These are phyloP conservation scores for Mactra quadrangularis DNA, from an alignment of 1,140 invertebrate genomes.

Conservation along the genomic window DNA sequence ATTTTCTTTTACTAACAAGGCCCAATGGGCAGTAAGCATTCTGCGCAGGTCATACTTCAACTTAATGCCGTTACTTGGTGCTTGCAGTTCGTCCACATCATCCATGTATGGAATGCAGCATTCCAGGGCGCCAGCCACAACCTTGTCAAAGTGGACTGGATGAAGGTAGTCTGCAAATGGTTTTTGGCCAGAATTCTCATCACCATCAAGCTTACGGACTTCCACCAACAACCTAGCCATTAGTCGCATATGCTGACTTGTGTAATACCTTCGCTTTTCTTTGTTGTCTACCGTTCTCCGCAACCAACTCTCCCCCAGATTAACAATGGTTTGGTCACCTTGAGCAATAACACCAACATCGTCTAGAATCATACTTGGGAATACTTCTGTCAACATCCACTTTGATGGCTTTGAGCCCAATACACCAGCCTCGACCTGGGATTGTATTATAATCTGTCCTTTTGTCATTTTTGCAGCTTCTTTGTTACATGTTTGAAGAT, in stretches of 20 bases:
- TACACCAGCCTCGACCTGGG: neutral
- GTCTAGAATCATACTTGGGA: slow-evolving; percentile 8
- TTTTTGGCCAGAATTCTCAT: neutral
- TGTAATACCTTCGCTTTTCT: slow-evolving; percentile 45
- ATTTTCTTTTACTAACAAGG: slow-evolving; percentile 5
- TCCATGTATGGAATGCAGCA: slow-evolving; percentile 34
- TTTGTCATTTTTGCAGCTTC: neutral
- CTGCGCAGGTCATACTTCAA: slow-evolving; percentile 61
- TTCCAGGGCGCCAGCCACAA: slow-evolving; percentile 47
- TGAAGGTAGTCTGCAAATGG: slow-evolving; percentile 33
- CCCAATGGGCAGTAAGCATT: slow-evolving; percentile 46
- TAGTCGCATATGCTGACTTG: slow-evolving; percentile 37
- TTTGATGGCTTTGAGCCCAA: slow-evolving; percentile 6
- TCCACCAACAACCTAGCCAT: slow-evolving; percentile 40
- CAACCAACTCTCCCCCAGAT: slow-evolving; percentile 49
- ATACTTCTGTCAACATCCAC: slow-evolving; percentile 21
- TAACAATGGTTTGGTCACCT: slow-evolving; percentile 42
- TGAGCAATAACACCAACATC: neutral
- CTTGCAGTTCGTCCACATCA: slow-evolving; percentile 64
- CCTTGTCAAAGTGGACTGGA: slow-evolving; percentile 43
- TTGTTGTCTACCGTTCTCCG: slow-evolving; percentile 35
- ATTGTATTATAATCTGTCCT: neutral
- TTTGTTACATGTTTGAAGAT: neutral
- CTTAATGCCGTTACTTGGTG: slow-evolving; percentile 63
- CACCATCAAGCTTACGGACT: neutral